These are phyloP conservation scores for Dasyurus viverrinus DNA, from an alignment of 2,113 vertebrate species.

Conservation along the genomic window DNA sequence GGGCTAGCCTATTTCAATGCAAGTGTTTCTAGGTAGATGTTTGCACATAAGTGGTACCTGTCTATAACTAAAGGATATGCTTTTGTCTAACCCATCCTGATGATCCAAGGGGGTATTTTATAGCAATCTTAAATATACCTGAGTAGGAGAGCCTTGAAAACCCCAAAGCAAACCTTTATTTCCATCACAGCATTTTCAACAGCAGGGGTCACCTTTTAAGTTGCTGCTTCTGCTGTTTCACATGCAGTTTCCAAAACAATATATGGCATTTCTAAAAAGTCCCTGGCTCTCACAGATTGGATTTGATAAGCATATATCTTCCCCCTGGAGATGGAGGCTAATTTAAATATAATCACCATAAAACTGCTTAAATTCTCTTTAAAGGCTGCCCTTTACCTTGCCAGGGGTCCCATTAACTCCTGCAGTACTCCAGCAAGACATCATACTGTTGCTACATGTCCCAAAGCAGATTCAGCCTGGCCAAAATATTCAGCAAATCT, in stretches of 20 bases:
- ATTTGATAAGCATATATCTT: not conserved
- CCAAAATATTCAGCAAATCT: not conserved
- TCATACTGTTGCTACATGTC: not conserved
- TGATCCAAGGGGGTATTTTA: not conserved
- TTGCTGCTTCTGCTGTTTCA: no score
- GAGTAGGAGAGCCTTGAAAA: not conserved
- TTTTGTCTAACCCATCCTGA: not conserved
- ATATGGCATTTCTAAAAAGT: not conserved
- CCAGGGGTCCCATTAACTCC: not conserved
- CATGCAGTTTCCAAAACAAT: not conserved
- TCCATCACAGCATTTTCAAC: not conserved
- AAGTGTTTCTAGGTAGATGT: not conserved
- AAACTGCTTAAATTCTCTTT: not conserved
- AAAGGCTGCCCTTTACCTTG: not conserved
- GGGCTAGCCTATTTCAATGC: not conserved
- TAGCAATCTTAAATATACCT: not conserved
- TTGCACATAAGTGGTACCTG: not conserved
- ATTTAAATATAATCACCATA: slow-evolving; percentile 17
- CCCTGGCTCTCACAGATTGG: not conserved
- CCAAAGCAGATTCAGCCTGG: not conserved
- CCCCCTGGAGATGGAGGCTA: not conserved
- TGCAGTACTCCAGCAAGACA: not conserved
- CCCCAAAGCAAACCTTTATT: not conserved
- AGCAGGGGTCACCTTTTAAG: not conserved
- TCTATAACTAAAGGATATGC: not conserved